Percentiles rank a stretch among this genome's conserved stretches.
phyloP scores from a whole-genome alignment of 2,797 vertebrate species.

The Oceanodroma leucorhoa region DNA sequence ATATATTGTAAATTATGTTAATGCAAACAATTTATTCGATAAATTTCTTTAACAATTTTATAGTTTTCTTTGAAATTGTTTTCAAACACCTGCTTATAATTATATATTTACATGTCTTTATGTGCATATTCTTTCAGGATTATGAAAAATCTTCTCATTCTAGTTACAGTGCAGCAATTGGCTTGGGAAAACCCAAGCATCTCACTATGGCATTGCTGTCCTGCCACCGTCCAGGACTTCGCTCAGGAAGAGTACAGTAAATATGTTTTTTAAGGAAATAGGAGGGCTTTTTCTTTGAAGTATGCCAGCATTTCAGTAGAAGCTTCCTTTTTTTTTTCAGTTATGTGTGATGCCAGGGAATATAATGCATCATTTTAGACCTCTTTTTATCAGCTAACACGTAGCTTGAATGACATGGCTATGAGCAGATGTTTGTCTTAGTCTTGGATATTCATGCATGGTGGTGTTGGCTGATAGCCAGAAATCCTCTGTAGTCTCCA shows the following conservation, averaged over 20 bases:
- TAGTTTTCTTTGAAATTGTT: not conserved
- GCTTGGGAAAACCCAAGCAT: not conserved
- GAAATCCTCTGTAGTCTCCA: not conserved
- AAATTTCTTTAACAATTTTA: not conserved
- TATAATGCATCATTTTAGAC: not conserved
- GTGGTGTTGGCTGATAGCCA: not conserved
- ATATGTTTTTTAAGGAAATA: not conserved
- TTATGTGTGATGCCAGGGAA: not conserved
- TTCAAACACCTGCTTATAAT: not conserved
- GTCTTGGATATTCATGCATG: not conserved
- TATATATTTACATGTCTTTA: not conserved
- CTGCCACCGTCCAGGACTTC: not conserved
- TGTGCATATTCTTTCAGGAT: not conserved
- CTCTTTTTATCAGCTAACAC: not conserved
- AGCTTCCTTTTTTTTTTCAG: not conserved
- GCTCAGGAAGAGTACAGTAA: not conserved
- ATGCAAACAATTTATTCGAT: not conserved
- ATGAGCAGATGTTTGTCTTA: not conserved
- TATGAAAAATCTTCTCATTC: not conserved
- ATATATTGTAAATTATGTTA: not conserved
- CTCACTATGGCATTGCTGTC: not conserved
- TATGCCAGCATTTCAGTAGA: not conserved
- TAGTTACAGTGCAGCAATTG: not conserved
- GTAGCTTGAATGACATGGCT: not conserved
- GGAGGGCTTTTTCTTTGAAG: not conserved